Percentiles rank a stretch among this genome's conserved stretches.
Conservation (phyloP, 1,140 invertebrate genomes). For the Aphis gossypii region DNA sequence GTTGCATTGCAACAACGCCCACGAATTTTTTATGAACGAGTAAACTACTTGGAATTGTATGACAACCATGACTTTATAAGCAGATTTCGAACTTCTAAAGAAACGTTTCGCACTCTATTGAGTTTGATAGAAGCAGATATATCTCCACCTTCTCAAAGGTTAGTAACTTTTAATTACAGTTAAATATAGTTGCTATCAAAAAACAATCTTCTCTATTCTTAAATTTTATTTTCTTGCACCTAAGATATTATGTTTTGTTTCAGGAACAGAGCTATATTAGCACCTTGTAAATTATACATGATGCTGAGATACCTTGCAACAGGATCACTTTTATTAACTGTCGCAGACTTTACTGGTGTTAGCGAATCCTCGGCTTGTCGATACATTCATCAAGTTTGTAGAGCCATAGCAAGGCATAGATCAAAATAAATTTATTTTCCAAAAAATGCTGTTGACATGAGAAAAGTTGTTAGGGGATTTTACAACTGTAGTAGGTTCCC, state of each 20-base stretch:
- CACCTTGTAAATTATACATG: constrained; percentile 5
- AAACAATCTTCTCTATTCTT: not conserved
- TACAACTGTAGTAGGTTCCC: no score
- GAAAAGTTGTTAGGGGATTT: not conserved
- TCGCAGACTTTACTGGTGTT: not conserved
- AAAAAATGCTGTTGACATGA: not conserved
- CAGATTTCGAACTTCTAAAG: not conserved
- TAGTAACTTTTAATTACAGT: not conserved
- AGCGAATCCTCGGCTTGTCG: no score
- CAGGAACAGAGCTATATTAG: not conserved
- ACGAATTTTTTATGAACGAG: not conserved
- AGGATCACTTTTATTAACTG: not conserved
- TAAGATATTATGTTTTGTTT: not conserved
- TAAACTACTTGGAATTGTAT: no score
- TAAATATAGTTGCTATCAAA: not conserved
- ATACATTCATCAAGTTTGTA: not conserved
- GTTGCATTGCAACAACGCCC: not conserved
- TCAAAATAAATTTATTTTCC: constrained; percentile 18
- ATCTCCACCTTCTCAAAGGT: not conserved
- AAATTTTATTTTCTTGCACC: not conserved
- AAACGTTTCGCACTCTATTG: not conserved
- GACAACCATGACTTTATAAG: not conserved
- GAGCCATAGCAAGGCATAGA: not conserved
- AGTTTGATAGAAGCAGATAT: not conserved
- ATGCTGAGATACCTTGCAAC: not conserved